These are phyloP conservation scores for Anthoscopus minutus DNA, from an alignment of 2,113 vertebrate genomes.

Conservation along the genomic window DNA sequence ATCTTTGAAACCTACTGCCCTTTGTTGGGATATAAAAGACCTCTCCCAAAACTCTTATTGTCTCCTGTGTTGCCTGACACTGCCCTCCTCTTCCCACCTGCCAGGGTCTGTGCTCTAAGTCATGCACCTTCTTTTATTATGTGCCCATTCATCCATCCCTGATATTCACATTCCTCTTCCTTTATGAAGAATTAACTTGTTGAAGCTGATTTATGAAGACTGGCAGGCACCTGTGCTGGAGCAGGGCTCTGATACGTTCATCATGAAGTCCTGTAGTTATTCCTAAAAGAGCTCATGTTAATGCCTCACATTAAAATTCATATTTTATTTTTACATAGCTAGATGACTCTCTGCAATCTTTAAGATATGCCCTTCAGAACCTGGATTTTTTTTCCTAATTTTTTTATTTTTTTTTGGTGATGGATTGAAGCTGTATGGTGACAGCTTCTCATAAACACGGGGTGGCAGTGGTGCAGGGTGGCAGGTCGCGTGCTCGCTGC, in stretches of 20 bases:
- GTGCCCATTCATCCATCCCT: neutral
- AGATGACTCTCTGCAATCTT: constrained; percentile 30
- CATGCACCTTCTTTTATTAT: neutral
- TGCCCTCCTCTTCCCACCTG: neutral
- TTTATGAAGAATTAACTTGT: constrained; percentile 66
- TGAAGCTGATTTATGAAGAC: constrained; percentile 61
- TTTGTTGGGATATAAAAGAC: accelerated
- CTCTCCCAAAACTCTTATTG: neutral
- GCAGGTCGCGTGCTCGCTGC: neutral
- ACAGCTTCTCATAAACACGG: neutral
- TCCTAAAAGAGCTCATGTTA: constrained; percentile 65
- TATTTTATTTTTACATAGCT: constrained; percentile 48
- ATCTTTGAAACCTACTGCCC: neutral
- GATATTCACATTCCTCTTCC: constrained; percentile 26
- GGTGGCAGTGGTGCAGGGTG: neutral
- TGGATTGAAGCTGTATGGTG: neutral
- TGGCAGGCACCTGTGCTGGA: constrained; percentile 47
- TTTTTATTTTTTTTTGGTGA: neutral
- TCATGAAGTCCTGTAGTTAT: constrained; percentile 59
- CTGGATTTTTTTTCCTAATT: neutral
- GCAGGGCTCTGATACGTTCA: constrained; percentile 41
- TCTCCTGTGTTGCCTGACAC: accelerated
- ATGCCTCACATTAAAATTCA: constrained; percentile 63
- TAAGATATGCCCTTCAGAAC: constrained; percentile 61
- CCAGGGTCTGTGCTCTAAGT: neutral